phyloP scores from a whole-genome alignment of 2,888 invertebrate species.

The Hetaerina titia region DNA sequence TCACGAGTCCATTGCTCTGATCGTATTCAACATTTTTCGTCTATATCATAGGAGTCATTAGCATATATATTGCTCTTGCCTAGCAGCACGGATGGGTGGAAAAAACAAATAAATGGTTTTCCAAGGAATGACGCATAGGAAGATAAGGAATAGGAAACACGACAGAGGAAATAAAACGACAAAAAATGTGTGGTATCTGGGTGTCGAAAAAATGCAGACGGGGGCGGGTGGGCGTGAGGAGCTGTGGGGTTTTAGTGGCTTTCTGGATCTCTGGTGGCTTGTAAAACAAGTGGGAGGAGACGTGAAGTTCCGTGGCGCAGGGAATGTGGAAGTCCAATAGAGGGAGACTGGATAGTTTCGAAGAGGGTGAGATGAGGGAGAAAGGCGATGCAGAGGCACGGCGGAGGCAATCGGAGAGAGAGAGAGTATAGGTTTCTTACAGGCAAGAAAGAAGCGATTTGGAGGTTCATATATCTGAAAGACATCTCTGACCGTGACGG shows the following conservation, averaged over 20 bases:
- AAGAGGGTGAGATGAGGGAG: background rate
- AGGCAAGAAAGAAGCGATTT: constrained; percentile 24
- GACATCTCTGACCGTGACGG: constrained; percentile 51
- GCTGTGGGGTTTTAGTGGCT: background rate
- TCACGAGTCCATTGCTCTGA: background rate
- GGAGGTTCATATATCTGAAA: constrained; percentile 29
- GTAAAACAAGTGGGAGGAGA: constrained; percentile 15
- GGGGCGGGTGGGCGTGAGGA: background rate
- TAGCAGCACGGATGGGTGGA: background rate
- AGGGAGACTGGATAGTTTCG: background rate
- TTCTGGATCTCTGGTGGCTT: constrained; percentile 1
- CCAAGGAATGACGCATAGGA: background rate
- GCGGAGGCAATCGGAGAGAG: background rate
- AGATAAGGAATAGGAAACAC: background rate
- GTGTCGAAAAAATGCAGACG: background rate
- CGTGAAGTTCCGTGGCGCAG: background rate
- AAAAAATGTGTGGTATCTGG: background rate
- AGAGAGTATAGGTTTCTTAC: background rate
- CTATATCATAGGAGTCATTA: background rate
- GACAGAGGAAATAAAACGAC: background rate
- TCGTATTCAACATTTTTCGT: background rate
- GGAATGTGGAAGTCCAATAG: background rate
- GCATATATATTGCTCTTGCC: constrained; percentile 5
- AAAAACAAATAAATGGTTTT: background rate
- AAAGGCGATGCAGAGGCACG: background rate